These are phyloP conservation scores for Heliconius hermathena DNA, from an alignment of 1,140 invertebrate species.

Conservation along the genomic window DNA sequence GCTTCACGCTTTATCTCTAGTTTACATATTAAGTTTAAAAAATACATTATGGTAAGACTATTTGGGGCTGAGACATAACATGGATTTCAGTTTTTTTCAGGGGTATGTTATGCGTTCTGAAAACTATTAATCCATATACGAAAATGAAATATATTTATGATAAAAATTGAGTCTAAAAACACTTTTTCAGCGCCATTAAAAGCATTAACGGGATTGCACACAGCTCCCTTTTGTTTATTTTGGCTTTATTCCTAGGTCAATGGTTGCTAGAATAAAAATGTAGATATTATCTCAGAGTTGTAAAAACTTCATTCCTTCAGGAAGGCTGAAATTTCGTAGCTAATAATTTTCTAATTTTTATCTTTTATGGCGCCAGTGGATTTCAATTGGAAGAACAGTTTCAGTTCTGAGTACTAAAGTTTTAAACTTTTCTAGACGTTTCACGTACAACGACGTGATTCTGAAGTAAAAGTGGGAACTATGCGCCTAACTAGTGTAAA, in stretches of 20 bases:
- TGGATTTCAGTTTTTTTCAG: too few relatives aligned
- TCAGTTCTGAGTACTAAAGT: conserved; percentile 15
- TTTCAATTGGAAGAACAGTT: conserved; percentile 15
- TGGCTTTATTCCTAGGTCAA: not conserved
- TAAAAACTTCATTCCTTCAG: not conserved
- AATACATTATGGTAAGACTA: too few relatives aligned
- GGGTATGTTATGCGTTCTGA: too few relatives aligned
- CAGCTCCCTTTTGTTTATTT: not conserved
- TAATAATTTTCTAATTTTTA: not conserved
- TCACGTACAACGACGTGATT: conserved; percentile 20
- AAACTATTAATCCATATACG: too few relatives aligned
- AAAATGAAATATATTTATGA: too few relatives aligned
- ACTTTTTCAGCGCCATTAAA: too few relatives aligned
- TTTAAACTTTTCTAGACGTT: conserved; percentile 19
- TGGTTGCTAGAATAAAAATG: not conserved
- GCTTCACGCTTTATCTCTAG: too few relatives aligned
- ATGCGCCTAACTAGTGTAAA: conserved; percentile 10
- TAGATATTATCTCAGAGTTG: not conserved
- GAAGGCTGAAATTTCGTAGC: not conserved
- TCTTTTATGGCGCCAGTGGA: not conserved
- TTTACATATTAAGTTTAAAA: too few relatives aligned
- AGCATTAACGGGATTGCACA: too few relatives aligned
- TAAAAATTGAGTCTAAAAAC: too few relatives aligned
- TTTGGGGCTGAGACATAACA: too few relatives aligned
- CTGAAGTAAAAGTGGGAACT: conserved; percentile 24